These are phyloP conservation scores for Engraulis encrasicolus DNA, from an alignment of 2,113 vertebrate genomes.

Conservation along the genomic window DNA sequence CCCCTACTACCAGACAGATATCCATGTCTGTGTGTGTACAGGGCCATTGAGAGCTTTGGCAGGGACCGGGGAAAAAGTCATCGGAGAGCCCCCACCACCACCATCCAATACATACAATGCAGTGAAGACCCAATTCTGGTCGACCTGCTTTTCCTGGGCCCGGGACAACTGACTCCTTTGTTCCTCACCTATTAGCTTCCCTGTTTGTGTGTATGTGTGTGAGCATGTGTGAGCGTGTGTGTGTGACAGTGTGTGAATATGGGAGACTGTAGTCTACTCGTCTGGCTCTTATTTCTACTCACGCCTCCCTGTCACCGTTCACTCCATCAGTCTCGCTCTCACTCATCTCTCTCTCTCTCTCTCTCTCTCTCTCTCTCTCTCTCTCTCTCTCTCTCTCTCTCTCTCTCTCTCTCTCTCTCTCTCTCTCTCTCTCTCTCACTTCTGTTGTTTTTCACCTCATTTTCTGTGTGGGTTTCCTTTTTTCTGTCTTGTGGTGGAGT, in stretches of 20 bases:
- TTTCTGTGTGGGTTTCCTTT: not conserved
- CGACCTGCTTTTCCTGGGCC: too few species aligned
- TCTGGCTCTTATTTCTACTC: not conserved
- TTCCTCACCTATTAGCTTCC: too few species aligned
- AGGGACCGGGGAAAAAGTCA: too few species aligned
- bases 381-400: not conserved
- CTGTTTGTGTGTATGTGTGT: not conserved
- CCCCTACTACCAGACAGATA: not conserved
- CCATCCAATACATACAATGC: too few species aligned
- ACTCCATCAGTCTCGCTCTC: slow-evolving; percentile 32
- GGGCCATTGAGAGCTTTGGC: too few species aligned
- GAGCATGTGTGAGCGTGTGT: not conserved
- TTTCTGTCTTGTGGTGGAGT: not conserved
- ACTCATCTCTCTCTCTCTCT: not conserved
- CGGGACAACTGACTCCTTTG: too few species aligned
- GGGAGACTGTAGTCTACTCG: too few species aligned
- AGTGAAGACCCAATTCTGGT: too few species aligned
- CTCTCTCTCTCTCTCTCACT: not conserved
- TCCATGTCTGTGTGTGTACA: not conserved
- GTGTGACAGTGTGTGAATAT: too few species aligned
- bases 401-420: not conserved
- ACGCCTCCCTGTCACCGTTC: not conserved
- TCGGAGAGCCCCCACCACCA: too few species aligned
- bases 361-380: not conserved
- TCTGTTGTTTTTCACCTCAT: not conserved